These are phyloP conservation scores for Microchirus variegatus DNA, from an alignment of 2,797 vertebrate species.

Conservation along the genomic window DNA sequence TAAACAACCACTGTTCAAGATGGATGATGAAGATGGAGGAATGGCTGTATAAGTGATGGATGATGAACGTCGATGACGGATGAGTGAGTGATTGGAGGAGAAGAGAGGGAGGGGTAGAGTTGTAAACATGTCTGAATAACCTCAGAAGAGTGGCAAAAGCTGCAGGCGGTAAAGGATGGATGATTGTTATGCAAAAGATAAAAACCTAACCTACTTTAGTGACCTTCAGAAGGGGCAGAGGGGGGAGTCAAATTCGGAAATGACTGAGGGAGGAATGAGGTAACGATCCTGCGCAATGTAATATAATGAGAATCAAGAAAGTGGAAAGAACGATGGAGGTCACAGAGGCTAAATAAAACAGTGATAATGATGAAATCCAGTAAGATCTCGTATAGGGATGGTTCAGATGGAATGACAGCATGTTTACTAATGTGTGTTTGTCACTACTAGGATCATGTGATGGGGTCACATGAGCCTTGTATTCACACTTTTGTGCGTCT, in stretches of 20 bases:
- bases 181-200: constrained; percentile 40
- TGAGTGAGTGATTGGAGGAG: constrained; percentile 56
- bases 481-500: constrained; percentile 39
- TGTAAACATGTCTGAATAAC: constrained; percentile 66
- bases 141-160: constrained; percentile 51
- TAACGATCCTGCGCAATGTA: constrained; percentile 1
- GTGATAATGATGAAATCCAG: constrained; percentile 5
- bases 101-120: constrained; percentile 41
- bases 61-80: constrained; percentile 60
- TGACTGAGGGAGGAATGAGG: constrained; percentile 6
- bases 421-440: constrained; percentile 14
- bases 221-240: constrained; percentile 45
- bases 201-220: constrained; percentile 34
- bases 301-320: constrained; percentile 12
- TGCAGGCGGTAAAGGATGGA: constrained; percentile 43
- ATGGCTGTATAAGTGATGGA: constrained; percentile 61
- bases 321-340: constrained; percentile 4
- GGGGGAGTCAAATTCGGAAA: constrained; percentile 10
- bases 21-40: constrained; percentile 58
- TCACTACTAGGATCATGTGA: constrained; percentile 25
- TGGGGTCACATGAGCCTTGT: constrained; percentile 4
- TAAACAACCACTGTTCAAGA: constrained; percentile 55
- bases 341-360: constrained; percentile 1
- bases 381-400: neutral
- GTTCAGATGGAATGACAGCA: constrained; percentile 18